These are phyloP conservation scores for Maconellicoccus hirsutus DNA, from an alignment of 1,140 invertebrate genomes.

Conservation along the genomic window DNA sequence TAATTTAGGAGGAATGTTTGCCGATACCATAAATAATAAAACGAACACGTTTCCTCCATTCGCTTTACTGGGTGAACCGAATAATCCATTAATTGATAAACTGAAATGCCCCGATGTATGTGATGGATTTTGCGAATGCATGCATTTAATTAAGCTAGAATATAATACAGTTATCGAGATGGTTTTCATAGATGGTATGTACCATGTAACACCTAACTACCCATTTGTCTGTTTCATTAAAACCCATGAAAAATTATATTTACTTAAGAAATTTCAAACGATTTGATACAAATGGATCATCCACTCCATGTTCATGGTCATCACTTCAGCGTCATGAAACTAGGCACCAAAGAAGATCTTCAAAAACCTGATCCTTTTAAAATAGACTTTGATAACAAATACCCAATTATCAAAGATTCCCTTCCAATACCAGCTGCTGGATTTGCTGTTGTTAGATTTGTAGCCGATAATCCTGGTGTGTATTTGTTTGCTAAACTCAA, in stretches of 20 bases:
- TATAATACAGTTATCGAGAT: slow-evolving; percentile 27
- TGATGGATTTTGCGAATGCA: background rate
- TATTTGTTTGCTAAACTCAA: too few relatives aligned
- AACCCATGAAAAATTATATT: background rate
- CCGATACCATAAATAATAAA: slow-evolving; percentile 27
- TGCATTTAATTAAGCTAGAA: background rate
- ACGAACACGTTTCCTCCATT: slow-evolving; percentile 24
- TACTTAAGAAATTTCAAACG: background rate
- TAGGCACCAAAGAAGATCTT: slow-evolving; percentile 20
- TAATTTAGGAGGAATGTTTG: background rate
- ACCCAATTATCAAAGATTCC: slow-evolving; percentile 69
- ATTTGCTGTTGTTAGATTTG: slow-evolving; percentile 44
- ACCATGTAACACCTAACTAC: too few relatives aligned
- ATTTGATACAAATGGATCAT: slow-evolving; percentile 47
- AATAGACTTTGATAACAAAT: slow-evolving; percentile 49
- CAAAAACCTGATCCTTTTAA: background rate
- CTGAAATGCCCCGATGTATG: slow-evolving; percentile 25
- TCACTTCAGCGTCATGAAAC: slow-evolving; percentile 53
- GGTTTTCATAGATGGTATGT: slow-evolving; percentile 28
- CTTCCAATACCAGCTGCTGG: slow-evolving; percentile 83
- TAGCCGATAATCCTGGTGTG: slow-evolving; percentile 39
- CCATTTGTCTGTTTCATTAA: too few relatives aligned
- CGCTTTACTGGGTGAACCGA: slow-evolving; percentile 26
- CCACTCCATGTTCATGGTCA: slow-evolving; percentile 84
- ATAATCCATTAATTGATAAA: slow-evolving; percentile 23